Evolutionary conservation across 2,113 vertebrate genomes (phyloP), one percentile per base, ranked within the genome.

Genomic region (Micromys minutus): DNA sequence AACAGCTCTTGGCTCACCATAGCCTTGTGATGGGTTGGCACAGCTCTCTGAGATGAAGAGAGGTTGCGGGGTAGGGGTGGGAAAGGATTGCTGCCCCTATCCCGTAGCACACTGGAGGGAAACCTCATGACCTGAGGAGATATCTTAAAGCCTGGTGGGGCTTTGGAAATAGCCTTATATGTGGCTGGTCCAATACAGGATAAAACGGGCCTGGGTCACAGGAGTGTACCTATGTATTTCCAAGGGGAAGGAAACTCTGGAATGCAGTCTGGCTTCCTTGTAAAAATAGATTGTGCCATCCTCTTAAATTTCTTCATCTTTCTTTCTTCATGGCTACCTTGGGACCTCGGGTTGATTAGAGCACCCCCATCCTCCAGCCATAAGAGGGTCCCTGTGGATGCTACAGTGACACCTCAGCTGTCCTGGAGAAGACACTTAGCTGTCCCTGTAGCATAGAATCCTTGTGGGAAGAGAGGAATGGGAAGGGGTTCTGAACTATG

Each of bases 201-300:
- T 74, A 52, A 84, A 89, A 45, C 24, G 17, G 19, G 39, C 65
- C 47, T 31, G 8, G 24, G n/a, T 90, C 45, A 24, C 36, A 76
- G 57, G 34, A 63, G 50, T 3, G 0, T 29, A 5, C 13, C 15
- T 47, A 47, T 19, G 6, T 2, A 47, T 47, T 45, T n/a, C 0
- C 0, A 13, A 80, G 21, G 9, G 4, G 1, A 6, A 0, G 31
- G 50, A 74, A 8, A 7, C 50, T 47, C 22, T 3, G n/a, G n/a
- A 4, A 55, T 16, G 8, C 71, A 2, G 19, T 31, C 5, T 8
- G 19, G 57, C 36, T 31, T 86, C 83, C 42, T 59, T 34, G 5
- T 19, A 29, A 75, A 65, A 72, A 31, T 21, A 34, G 17, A 52
- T 55, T 13, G 29, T 2, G 5, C n/a, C 50, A 52, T 19, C 11